Evolutionary conservation across 2,113 vertebrate genomes (phyloP), one percentile per base, ranked within the genome.

Genomic region (Onychostruthus taczanowskii): DNA sequence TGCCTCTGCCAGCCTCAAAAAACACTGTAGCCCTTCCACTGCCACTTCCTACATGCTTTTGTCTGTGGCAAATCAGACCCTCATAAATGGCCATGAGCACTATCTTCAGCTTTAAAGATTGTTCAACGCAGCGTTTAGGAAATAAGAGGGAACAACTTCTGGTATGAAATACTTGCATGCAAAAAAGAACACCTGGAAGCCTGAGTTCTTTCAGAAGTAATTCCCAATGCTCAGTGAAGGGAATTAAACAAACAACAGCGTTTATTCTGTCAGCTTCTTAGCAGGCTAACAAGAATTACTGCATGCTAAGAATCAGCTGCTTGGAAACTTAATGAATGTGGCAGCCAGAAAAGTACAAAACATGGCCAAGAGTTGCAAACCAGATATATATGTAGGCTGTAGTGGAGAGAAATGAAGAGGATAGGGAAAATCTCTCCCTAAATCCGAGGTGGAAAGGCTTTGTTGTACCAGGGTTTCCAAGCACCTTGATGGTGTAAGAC

Each of bases 211-310:
- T 93, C 55, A 74, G 62, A 77, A 88, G 52, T 92, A 87, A 83
- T 92, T 94, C 83, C 62, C 95, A 87, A 93, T 90, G 94, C 91
- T 84, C 69, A 87, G 73, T 90, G 92, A 93, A 96, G 58, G 68
- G 82, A 93, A 95, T 96, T 88, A 95, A 93, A 84, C 86, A 94
- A 95, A 95, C 70, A 93, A 90, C 64, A 84, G 89, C 76, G 88
- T 94, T 96, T 95, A 84, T 96, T 84, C 94, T 95, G 83, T 93
- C 93, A 82, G 80, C 88, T 94, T 89, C 90, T 78, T 90, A 94
- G 93, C 90, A 79, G 90, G 75, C 92, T 95, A 75, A 78, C 85
- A 78, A 96, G 96, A 96, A 94, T 89, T 93, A 93, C 81, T 95
- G 89, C 58, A 28, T 76, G 69, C 62, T 91, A 94, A 84, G 93